Evolutionary conservation across 2,888 invertebrate species (phyloP).

Genomic region (Stenichneumon culpator): DNA sequence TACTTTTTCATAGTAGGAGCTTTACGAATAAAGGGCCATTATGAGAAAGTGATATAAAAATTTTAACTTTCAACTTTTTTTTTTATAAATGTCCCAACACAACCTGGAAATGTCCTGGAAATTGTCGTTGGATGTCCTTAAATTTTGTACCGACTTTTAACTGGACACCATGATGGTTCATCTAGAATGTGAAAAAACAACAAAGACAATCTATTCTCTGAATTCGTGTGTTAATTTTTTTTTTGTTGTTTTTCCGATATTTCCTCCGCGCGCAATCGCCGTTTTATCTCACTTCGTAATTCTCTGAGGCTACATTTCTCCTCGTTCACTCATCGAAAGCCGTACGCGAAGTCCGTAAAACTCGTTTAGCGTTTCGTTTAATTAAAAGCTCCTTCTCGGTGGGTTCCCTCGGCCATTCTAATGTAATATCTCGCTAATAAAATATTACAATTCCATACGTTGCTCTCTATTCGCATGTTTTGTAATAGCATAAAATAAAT

Average conservation of each 20-base stretch:
- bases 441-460: not conserved
- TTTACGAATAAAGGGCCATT: no score
- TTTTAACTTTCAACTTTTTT: no score
- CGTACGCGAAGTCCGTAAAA: not conserved
- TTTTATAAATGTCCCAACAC: no score
- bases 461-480: not conserved
- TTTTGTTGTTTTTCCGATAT: not conserved
- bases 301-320: constrained; percentile 26
- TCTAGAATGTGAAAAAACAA: constrained; percentile 45
- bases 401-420: not conserved
- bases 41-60: no score
- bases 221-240: constrained; percentile 42
- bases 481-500: constrained; percentile 32
- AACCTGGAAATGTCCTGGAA: no score
- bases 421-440: not conserved
- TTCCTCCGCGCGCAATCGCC: constrained; percentile 45
- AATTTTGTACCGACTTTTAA: no score
- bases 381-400: not conserved
- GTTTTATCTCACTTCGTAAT: constrained; percentile 45
- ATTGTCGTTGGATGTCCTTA: no score
- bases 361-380: not conserved
- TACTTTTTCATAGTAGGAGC: no score
- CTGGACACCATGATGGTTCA: no score
- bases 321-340: constrained; percentile 27
- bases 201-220: constrained; percentile 28